Conservation (phyloP, 2,113 vertebrate genomes). For the Barbus barbus region DNA sequence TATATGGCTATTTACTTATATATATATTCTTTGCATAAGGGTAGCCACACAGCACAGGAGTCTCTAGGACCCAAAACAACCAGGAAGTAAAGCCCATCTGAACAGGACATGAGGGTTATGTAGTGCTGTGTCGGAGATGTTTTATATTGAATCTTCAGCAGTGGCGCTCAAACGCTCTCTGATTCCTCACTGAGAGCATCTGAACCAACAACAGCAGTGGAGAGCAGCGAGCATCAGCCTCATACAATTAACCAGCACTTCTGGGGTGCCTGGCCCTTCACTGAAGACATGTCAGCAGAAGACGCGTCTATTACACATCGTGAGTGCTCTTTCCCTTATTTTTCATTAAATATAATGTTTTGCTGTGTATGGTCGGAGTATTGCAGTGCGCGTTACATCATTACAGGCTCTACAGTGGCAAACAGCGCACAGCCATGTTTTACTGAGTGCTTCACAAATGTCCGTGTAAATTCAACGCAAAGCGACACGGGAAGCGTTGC, state of each 20-base stretch:
- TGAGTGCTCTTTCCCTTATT: constrained; percentile 63
- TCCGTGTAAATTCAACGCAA: constrained; percentile 21
- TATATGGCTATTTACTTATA: no score
- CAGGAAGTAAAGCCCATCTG: constrained; percentile 8
- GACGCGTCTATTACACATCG: constrained; percentile 65
- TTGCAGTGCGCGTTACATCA: constrained; percentile 23
- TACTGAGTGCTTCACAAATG: constrained; percentile 47
- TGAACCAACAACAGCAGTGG: constrained; percentile 53
- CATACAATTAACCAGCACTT: constrained; percentile 44
- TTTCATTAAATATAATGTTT: no score
- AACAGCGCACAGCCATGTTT: constrained; percentile 65
- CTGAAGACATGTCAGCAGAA: constrained; percentile 65
- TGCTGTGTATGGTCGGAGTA: background rate
- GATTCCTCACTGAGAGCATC: constrained; percentile 61
- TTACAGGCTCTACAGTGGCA: constrained; percentile 43
- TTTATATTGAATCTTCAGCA: constrained; percentile 9
- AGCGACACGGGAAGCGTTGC: background rate
- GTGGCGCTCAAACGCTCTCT: constrained; percentile 48
- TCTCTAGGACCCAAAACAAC: background rate
- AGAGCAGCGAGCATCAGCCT: constrained; percentile 12
- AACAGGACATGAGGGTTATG: background rate
- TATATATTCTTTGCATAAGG: no score
- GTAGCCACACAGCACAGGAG: background rate
- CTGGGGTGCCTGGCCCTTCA: constrained; percentile 46
- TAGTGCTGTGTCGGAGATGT: background rate